Evolutionary conservation across 2,113 vertebrate genomes (phyloP).

Genomic region (Corythornis vintsioides): DNA sequence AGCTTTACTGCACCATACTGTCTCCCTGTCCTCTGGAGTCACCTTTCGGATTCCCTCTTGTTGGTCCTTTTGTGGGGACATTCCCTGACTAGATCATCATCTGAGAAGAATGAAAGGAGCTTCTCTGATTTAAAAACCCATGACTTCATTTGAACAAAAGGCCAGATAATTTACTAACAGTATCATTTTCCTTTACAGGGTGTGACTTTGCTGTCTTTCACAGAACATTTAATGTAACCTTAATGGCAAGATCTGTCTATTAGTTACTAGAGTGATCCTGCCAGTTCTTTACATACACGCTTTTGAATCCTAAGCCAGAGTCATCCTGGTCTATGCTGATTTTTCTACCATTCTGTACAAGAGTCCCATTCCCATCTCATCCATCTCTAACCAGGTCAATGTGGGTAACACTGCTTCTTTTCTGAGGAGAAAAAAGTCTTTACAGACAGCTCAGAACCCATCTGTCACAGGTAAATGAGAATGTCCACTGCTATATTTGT

Average conservation of each 20-base stretch:
- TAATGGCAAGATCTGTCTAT: not conserved
- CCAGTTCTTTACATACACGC: not conserved
- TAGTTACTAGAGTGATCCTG: not conserved
- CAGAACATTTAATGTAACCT: not conserved
- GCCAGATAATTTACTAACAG: not conserved
- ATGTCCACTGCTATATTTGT: not conserved
- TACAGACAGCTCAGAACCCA: not conserved
- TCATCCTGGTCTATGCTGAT: not conserved
- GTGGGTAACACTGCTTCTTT: not conserved
- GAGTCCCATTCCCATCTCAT: not conserved
- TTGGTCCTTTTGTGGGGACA: not conserved
- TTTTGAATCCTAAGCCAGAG: not conserved
- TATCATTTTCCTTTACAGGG: not conserved
- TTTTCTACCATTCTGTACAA: not conserved
- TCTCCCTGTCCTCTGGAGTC: not conserved
- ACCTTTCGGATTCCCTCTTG: not conserved
- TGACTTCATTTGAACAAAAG: not conserved
- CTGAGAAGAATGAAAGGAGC: not conserved
- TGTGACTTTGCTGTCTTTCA: not conserved
- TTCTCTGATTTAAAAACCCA: not conserved
- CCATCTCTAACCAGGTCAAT: not conserved
- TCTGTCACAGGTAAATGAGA: not conserved
- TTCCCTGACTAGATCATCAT: not conserved
- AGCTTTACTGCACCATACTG: not conserved
- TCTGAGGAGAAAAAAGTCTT: not conserved